These are phyloP conservation scores for Thryonomys swinderianus DNA, from an alignment of 2,113 vertebrate species.

Conservation along the genomic window DNA sequence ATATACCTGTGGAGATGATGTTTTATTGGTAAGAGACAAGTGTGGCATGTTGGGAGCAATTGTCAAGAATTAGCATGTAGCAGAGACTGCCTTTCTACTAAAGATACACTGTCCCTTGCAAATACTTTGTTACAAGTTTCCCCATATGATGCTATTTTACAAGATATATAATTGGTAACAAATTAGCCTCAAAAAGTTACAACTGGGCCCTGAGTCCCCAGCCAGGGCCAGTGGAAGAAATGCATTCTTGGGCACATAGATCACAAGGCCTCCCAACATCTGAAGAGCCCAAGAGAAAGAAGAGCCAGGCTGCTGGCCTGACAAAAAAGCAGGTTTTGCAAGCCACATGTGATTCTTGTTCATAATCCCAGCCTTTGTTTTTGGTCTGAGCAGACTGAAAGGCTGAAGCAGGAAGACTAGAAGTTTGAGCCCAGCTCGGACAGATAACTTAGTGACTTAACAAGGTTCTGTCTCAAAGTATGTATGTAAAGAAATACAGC, in stretches of 20 bases:
- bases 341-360: neutral
- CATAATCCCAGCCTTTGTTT: neutral
- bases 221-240: neutral
- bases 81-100: neutral
- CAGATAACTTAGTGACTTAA: neutral
- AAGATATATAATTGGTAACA: neutral
- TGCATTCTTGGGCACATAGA: neutral
- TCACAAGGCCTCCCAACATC: neutral
- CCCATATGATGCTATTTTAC: neutral
- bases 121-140: neutral
- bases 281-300: constrained; percentile 22
- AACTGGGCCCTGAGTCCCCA: neutral
- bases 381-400: neutral
- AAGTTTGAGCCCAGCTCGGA: neutral
- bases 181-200: constrained; percentile 28
- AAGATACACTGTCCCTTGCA: neutral
- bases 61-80: neutral
- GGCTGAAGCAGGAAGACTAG: neutral
- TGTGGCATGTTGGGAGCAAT: neutral
- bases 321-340: neutral
- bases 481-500: neutral
- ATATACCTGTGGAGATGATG: neutral
- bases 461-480: neutral
- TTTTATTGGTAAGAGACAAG: constrained; percentile 18
- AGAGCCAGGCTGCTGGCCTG: neutral